Evolutionary conservation across 2,888 invertebrate species (phyloP).

Genomic region (Hemicrepidius hirtus): DNA sequence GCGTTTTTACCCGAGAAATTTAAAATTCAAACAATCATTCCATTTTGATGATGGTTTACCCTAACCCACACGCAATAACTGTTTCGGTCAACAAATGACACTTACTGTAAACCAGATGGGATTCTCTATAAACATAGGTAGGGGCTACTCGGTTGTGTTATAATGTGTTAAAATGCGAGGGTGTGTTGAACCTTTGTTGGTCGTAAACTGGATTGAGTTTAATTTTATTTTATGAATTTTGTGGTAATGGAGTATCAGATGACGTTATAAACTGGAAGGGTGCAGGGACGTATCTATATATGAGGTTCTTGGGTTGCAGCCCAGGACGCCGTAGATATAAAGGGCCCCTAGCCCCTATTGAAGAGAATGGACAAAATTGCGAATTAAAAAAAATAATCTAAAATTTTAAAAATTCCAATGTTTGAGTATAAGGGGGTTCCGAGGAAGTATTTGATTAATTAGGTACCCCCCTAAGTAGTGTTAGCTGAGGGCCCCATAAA

Average conservation of each 20-base stretch:
- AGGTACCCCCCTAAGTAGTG: too few relatives aligned
- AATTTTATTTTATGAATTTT: constrained; percentile 17
- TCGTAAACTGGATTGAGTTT: constrained; percentile 19
- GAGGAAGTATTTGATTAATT: too few relatives aligned
- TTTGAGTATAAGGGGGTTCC: too few relatives aligned
- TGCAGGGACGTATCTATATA: too few relatives aligned
- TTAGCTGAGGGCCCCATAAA: too few relatives aligned
- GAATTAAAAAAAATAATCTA: too few relatives aligned
- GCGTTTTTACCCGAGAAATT: background rate
- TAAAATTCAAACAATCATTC: background rate
- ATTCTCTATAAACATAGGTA: constrained; percentile 22
- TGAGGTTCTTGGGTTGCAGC: too few relatives aligned
- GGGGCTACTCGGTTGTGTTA: constrained; percentile 10
- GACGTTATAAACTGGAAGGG: background rate
- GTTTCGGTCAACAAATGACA: constrained; percentile 23
- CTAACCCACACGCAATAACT: constrained; percentile 16
- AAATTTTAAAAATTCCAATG: too few relatives aligned
- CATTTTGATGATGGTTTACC: background rate
- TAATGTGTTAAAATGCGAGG: constrained; percentile 2
- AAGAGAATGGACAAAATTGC: too few relatives aligned
- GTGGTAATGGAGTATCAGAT: constrained; percentile 7
- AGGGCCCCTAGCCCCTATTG: too few relatives aligned
- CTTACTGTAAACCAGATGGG: constrained; percentile 29
- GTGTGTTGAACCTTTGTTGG: constrained; percentile 19
- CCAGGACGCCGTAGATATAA: too few relatives aligned